A percentile compares a stretch with the other conserved stretches of the same genome.
Evolutionary conservation across 1,140 invertebrate genomes (phyloP).

Genomic region (silkworm (Bombyx mori)): ASM3026992v2 NC_085129.1:4646001-4646500

Average conservation of each 20-base stretch:
- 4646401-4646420: constrained; percentile 21
- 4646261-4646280: neutral
- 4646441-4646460: constrained; percentile 31
- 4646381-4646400: constrained; percentile 16
- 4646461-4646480: constrained; percentile 58
- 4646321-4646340: neutral
- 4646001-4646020: constrained; percentile 25
- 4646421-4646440: constrained; percentile 57
- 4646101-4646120: constrained; percentile 30
- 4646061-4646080: too few relatives aligned
- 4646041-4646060: neutral
- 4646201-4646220: constrained; percentile 39
- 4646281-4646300: neutral
- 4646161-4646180: constrained; percentile 54
- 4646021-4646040: constrained; percentile 16
- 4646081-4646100: constrained; percentile 13
- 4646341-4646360: neutral
- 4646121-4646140: constrained; percentile 59
- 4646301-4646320: neutral
- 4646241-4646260: neutral
- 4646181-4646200: constrained; percentile 59
- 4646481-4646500: constrained; percentile 49
- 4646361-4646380: neutral
- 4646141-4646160: constrained; percentile 41
- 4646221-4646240: neutral